Percentiles rank a stretch among this genome's conserved stretches.
These are phyloP conservation scores for Calephelis nemesis DNA, from an alignment of 1,140 invertebrate genomes.

Conservation along the genomic window DNA sequence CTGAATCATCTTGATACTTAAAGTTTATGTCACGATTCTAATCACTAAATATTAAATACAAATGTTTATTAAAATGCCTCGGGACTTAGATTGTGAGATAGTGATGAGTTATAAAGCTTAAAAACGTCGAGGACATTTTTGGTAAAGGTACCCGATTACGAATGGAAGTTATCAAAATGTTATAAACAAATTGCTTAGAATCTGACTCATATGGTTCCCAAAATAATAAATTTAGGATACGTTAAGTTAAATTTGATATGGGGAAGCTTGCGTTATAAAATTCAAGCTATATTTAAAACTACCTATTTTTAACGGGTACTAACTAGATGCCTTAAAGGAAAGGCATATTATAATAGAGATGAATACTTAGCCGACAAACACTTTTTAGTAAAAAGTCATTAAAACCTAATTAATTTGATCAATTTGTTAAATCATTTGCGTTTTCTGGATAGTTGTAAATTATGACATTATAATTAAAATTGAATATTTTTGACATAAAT, in stretches of 20 bases:
- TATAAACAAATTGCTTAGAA: background rate
- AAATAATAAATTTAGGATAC: background rate
- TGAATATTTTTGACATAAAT: too few species aligned
- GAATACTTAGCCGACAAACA: too few species aligned
- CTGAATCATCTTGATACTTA: background rate
- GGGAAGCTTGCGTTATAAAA: background rate
- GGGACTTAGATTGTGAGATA: conserved; percentile 1
- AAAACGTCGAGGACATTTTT: background rate
- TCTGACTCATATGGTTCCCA: background rate
- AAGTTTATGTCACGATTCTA: background rate
- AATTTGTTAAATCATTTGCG: too few species aligned
- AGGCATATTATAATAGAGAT: too few species aligned
- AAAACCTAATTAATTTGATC: too few species aligned
- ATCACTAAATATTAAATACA: conserved; percentile 2
- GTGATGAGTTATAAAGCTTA: background rate
- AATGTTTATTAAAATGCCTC: conserved; percentile 2
- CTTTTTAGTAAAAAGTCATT: too few species aligned
- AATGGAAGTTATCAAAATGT: conserved; percentile 6
- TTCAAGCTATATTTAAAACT: background rate
- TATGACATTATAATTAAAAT: too few species aligned
- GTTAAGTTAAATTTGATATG: background rate
- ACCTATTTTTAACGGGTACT: too few species aligned
- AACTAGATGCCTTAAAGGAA: too few species aligned
- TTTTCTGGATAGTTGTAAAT: too few species aligned
- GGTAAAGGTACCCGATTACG: conserved; percentile 5